Conservation (phyloP, 2,113 vertebrate species). For the Dromas ardeola region DNA sequence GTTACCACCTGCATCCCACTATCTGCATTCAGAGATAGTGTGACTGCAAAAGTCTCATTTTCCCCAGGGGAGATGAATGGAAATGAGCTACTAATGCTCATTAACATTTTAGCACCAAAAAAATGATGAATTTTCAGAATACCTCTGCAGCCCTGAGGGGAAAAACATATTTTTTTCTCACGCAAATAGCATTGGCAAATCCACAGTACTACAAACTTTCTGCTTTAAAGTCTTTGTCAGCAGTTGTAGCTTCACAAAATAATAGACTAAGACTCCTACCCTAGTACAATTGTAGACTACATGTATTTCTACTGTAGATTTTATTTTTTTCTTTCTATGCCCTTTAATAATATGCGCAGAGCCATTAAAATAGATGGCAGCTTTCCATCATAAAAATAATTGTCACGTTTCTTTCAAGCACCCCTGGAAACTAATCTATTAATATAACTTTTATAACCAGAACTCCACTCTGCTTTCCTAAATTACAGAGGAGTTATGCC, state of each 20-base stretch:
- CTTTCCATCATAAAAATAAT: not conserved
- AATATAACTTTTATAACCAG: not conserved
- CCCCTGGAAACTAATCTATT: not conserved
- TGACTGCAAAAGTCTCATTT: not conserved
- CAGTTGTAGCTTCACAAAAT: not conserved
- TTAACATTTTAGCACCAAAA: not conserved
- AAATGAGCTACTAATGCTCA: not conserved
- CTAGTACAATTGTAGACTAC: not conserved
- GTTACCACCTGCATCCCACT: not conserved
- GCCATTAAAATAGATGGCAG: not conserved
- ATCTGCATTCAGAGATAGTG: not conserved
- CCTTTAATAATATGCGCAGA: not conserved
- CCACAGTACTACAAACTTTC: not conserved
- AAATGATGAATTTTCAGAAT: not conserved
- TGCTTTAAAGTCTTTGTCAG: not conserved
- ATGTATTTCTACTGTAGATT: not conserved
- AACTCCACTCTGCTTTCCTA: not conserved
- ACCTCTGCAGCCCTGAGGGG: not conserved
- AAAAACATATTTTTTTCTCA: not conserved
- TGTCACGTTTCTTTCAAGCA: not conserved
- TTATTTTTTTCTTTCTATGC: not conserved
- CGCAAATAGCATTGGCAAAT: not conserved
- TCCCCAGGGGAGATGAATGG: not conserved
- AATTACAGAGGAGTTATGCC: not conserved
- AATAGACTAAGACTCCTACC: not conserved